Evolutionary conservation across 37 sponge, comb jelly and placozoan species (phyloP).

Genomic region (Mnemiopsis leidyi): DNA sequence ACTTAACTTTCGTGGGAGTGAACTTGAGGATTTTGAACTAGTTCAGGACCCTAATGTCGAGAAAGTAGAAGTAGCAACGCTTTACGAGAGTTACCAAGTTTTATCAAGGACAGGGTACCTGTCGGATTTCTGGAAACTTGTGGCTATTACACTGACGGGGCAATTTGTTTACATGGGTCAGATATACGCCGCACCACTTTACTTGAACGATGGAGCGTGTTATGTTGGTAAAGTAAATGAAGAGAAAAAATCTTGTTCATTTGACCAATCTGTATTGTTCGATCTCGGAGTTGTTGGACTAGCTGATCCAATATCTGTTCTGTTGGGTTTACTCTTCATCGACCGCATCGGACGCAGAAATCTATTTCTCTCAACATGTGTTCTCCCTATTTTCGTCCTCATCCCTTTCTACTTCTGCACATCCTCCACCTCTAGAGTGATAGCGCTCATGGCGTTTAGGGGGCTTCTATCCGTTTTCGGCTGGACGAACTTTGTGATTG

Average conservation of each 20-base stretch:
- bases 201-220: too few relatives aligned
- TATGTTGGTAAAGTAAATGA: background rate
- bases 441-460: background rate
- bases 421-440: background rate
- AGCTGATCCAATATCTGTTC: background rate
- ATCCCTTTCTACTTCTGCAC: background rate
- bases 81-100: background rate
- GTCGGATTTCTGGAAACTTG: background rate
- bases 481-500: background rate
- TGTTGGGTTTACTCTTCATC: background rate
- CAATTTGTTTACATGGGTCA: background rate
- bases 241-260: background rate
- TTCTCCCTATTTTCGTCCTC: background rate
- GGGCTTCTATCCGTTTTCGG: background rate
- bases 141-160: background rate
- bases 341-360: background rate
- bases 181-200: background rate
- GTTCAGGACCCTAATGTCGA: too few relatives aligned
- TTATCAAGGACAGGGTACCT: background rate
- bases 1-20: too few relatives aligned
- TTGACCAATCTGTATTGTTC: background rate
- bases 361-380: background rate
- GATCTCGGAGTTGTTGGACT: background rate
- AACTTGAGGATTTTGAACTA: too few relatives aligned
- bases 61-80: too few relatives aligned